Conservation (phyloP, 2,888 invertebrate species). For the Ornithoptera priamus region DNA sequence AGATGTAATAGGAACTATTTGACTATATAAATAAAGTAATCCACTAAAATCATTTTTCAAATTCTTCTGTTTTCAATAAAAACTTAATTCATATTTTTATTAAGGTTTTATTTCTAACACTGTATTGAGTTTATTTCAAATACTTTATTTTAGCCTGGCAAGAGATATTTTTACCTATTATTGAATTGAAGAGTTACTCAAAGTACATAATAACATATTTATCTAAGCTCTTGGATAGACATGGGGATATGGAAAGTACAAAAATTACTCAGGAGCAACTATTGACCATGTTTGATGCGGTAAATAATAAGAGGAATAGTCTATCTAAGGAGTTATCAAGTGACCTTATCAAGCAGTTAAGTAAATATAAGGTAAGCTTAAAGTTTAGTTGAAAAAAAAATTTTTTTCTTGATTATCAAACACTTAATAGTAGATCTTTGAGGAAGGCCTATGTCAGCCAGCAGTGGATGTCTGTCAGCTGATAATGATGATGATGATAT, state of each 20-base stretch:
- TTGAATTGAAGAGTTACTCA: constrained; percentile 85
- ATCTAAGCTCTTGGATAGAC: constrained; percentile 69
- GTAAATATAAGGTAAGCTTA: constrained; percentile 76
- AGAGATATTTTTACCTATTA: constrained; percentile 85
- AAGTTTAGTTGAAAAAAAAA: neutral
- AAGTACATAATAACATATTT: constrained; percentile 83
- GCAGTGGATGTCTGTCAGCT: too few relatives aligned
- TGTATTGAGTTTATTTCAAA: neutral
- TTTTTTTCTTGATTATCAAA: too few relatives aligned
- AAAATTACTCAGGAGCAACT: constrained; percentile 78
- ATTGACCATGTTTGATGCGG: constrained; percentile 80
- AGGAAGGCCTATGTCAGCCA: too few relatives aligned
- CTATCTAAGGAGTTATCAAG: constrained; percentile 77
- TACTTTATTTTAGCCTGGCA: constrained; percentile 82
- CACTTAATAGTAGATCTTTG: too few relatives aligned
- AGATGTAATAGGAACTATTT: too few relatives aligned
- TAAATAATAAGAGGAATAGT: constrained; percentile 79
- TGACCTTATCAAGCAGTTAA: constrained; percentile 76
- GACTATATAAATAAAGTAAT: too few relatives aligned
- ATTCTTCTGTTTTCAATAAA: too few relatives aligned
- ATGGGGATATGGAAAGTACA: constrained; percentile 58
- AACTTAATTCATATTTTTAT: too few relatives aligned
- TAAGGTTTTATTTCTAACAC: too few relatives aligned
- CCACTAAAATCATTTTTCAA: too few relatives aligned
- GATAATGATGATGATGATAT: too few relatives aligned